These are phyloP conservation scores for Coracias cyanogaster DNA, from an alignment of 2,797 vertebrate genomes.

Conservation along the genomic window DNA sequence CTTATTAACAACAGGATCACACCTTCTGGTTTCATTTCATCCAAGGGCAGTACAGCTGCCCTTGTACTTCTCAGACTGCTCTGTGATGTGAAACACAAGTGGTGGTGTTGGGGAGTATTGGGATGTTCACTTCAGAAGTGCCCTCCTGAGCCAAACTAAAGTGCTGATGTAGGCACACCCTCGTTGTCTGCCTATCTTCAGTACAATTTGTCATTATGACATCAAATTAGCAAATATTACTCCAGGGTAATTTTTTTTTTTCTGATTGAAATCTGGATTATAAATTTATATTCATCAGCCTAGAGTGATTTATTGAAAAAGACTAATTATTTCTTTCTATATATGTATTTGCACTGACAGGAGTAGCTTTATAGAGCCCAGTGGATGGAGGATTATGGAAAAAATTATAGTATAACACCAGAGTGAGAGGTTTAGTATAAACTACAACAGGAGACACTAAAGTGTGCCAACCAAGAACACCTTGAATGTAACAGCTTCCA, in stretches of 20 bases:
- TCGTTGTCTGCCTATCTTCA: background rate
- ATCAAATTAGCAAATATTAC: background rate
- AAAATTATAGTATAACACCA: background rate
- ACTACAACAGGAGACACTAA: background rate
- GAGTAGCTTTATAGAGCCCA: background rate
- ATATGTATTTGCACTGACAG: background rate
- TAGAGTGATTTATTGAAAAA: background rate
- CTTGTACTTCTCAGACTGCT: background rate
- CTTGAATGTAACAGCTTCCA: background rate
- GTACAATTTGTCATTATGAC: background rate
- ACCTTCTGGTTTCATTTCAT: background rate
- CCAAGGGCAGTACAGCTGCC: background rate
- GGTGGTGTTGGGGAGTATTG: rapidly evolving
- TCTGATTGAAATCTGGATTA: background rate
- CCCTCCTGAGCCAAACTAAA: background rate
- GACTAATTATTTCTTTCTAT: background rate
- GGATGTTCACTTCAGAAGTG: background rate
- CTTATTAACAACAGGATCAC: background rate
- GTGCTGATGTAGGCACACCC: background rate
- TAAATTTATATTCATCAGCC: background rate
- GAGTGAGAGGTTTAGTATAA: background rate
- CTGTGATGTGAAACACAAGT: background rate
- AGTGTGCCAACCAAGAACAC: background rate
- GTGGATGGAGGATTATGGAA: background rate
- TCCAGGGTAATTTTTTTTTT: background rate